Evolutionary conservation across 2,888 invertebrate species (phyloP), one percentile per base, ranked within the genome.

Genomic region (Rotaria sp.): DNA sequence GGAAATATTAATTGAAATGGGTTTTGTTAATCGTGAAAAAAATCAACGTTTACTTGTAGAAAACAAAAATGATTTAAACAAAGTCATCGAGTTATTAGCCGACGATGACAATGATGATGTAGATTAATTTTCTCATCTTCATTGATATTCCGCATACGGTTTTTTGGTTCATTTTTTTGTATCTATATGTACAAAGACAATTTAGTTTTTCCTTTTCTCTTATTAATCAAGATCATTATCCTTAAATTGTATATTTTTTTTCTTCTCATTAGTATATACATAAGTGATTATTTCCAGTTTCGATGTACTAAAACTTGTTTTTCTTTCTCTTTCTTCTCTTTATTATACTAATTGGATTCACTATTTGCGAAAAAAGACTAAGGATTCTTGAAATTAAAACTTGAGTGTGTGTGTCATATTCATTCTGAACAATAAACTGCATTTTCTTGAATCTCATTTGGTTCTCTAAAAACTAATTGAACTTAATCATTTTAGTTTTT

Each of bases 1-100:
- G 89, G 88, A 88, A 84, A 88, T 88, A 35, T 88, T 91, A 75
- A 87, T 90, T n/a, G 90, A 90, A 85, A 91, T 91, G 91, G 91
- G 91, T 18, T 91, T 90, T 87, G 89, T 88, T 86, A 89, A 91
- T 87, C 87, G 90, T 4, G 88, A 88, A 41, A 87, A 88, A 48
- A 90, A 90, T 87, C 86, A 88, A 59, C 85, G 88, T 35, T 88
- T 90, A 52, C 88, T 91, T 74, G 87, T 88, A 50, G 89, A 89
- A 88, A 88, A 89, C 86, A 86, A 89, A n/a, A 88, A 89, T 80
- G 35, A 80, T n/a, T 45, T 80, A n/a, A 45, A 2, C 11, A 80
- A 80, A 45, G 80, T 80, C 8, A 41, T 80, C 21, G 80, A 80
- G 45, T 21, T 80, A 26, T 80, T 80, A 45, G 15, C 80, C 26